phyloP scores from a whole-genome alignment of 2,797 vertebrate genomes.

The Cheirogaleus major region DNA sequence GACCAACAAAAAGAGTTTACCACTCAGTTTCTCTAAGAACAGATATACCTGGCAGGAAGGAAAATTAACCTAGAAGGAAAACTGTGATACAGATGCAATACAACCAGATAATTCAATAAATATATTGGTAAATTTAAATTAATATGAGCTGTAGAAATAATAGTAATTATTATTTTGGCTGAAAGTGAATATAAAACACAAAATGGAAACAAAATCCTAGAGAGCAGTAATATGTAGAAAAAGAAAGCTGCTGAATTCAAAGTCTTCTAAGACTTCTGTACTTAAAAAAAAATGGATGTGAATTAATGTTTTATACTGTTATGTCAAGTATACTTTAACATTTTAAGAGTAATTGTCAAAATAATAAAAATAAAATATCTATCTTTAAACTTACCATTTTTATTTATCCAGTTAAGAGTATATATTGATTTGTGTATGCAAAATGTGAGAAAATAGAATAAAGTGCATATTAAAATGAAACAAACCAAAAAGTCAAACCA shows the following conservation, averaged over 20 bases:
- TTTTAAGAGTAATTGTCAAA: neutral
- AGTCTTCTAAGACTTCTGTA: neutral
- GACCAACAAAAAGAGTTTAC: neutral
- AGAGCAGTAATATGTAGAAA: neutral
- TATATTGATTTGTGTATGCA: neutral
- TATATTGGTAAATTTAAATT: neutral
- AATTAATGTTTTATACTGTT: neutral
- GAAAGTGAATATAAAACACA: neutral
- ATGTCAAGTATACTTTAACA: neutral
- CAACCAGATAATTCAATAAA: neutral
- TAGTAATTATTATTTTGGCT: neutral
- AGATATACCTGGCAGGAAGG: neutral
- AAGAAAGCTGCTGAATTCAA: neutral
- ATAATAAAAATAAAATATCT: neutral
- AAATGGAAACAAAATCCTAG: neutral
- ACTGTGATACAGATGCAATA: neutral
- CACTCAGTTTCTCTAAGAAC: neutral
- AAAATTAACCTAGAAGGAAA: neutral
- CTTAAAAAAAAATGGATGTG: neutral
- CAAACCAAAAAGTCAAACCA: neutral
- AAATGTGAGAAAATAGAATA: neutral
- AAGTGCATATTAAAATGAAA: slow-evolving; percentile 2
- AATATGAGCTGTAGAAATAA: neutral
- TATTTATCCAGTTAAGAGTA: neutral
- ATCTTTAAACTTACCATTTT: slow-evolving; percentile 3